phyloP scores from a whole-genome alignment of 2,113 vertebrate genomes.

The Cyanoramphus novaezelandiae region DNA sequence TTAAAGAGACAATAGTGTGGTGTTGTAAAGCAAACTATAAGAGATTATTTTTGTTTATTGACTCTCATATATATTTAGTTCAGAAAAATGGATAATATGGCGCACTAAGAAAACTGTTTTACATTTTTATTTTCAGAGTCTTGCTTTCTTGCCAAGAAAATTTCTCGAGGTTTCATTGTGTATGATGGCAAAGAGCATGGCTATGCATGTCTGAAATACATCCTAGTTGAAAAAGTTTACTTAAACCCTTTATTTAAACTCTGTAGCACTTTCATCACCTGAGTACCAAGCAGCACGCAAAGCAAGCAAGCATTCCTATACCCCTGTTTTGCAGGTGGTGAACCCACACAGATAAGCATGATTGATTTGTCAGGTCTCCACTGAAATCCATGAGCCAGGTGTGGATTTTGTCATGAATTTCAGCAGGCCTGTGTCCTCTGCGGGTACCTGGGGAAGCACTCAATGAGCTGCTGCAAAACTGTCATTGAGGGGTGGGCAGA shows the following conservation, averaged over 20 bases:
- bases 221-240: not conserved
- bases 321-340: not conserved
- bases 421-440: accelerated
- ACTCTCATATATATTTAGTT: conserved; percentile 24
- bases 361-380: not conserved
- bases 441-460: not conserved
- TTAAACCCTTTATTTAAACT: not conserved
- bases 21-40: conserved; percentile 28
- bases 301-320: not conserved
- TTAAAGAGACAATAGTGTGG: conserved; percentile 73
- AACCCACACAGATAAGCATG: not conserved
- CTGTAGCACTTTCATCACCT: accelerated
- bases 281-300: not conserved
- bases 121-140: not conserved
- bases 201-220: not conserved
- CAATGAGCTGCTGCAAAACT: accelerated
- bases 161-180: not conserved
- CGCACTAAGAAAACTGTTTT: not conserved
- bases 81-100: not conserved
- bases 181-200: not conserved
- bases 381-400: not conserved
- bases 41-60: conserved; percentile 56
- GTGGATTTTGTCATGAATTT: not conserved
- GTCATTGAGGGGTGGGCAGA: not conserved
- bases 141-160: not conserved